Evolutionary conservation across 2,113 vertebrate species (phyloP).

Genomic region (Sinocyclocheilus anophthalmus): DNA sequence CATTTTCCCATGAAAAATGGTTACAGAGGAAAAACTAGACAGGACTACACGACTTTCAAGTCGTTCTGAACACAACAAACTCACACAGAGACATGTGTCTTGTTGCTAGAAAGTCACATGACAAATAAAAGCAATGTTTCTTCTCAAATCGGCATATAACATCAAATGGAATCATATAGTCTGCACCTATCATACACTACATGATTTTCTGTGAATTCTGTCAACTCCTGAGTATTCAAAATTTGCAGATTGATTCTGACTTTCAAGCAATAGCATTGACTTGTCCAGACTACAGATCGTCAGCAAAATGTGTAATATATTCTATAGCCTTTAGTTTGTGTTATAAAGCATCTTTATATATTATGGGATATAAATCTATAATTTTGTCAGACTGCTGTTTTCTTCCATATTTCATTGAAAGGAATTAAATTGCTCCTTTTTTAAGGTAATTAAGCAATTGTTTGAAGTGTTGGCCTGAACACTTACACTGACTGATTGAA

Average conservation of each 20-base stretch:
- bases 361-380: not conserved
- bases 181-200: not conserved
- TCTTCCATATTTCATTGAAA: not conserved
- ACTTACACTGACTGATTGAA: constrained; percentile 1
- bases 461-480: not conserved
- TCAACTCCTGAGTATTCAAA: not conserved
- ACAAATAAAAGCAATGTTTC: not conserved
- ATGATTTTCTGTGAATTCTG: not conserved
- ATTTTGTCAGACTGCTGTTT: not conserved
- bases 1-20: not conserved
- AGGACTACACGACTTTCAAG: not conserved
- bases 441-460: not conserved
- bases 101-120: not conserved
- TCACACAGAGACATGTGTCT: not conserved
- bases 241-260: not conserved
- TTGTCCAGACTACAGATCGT: not conserved
- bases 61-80: not conserved
- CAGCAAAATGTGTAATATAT: not conserved
- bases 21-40: not conserved
- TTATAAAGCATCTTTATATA: not conserved
- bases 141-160: not conserved
- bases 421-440: not conserved
- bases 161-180: not conserved
- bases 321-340: too few species aligned
- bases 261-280: not conserved